Percentiles rank a stretch among this genome's conserved stretches.
These are phyloP conservation scores for Standfussiana lucernea DNA, from an alignment of 2,888 invertebrate species.

Conservation along the genomic window DNA sequence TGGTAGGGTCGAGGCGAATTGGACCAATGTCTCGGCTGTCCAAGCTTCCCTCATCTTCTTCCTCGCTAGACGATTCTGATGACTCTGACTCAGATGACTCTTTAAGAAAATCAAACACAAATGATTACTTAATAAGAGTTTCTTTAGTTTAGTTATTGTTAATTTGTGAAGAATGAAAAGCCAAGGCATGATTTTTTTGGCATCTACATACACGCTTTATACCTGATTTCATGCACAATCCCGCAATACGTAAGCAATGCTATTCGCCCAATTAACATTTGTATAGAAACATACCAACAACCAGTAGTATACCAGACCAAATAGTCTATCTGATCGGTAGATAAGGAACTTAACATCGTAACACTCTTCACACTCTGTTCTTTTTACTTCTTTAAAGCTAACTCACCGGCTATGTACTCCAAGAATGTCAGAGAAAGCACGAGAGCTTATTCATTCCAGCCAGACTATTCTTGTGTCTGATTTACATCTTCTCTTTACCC, in stretches of 20 bases:
- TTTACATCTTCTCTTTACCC: not conserved
- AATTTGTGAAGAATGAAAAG: not conserved
- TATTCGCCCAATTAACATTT: not conserved
- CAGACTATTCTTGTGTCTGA: not conserved
- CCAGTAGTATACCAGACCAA: not conserved
- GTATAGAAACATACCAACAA: not conserved
- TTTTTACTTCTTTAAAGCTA: not conserved
- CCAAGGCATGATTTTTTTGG: no score
- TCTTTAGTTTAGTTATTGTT: not conserved
- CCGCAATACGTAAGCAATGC: not conserved
- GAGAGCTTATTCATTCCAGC: not conserved
- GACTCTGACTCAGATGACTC: constrained; percentile 86
- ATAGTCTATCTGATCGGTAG: not conserved
- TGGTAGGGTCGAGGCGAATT: constrained; percentile 92
- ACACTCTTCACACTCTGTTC: no score
- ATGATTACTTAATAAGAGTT: not conserved
- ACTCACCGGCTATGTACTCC: not conserved
- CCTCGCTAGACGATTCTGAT: constrained; percentile 91
- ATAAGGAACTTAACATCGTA: not conserved
- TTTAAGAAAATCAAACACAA: constrained; percentile 19
- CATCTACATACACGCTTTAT: not conserved
- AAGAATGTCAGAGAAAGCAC: not conserved
- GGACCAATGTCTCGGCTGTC: constrained; percentile 93
- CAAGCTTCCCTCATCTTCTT: constrained; percentile 91
- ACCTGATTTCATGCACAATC: not conserved